Conservation (phyloP, 2,113 vertebrate genomes). For the Xiphophorus maculatus region DNA sequence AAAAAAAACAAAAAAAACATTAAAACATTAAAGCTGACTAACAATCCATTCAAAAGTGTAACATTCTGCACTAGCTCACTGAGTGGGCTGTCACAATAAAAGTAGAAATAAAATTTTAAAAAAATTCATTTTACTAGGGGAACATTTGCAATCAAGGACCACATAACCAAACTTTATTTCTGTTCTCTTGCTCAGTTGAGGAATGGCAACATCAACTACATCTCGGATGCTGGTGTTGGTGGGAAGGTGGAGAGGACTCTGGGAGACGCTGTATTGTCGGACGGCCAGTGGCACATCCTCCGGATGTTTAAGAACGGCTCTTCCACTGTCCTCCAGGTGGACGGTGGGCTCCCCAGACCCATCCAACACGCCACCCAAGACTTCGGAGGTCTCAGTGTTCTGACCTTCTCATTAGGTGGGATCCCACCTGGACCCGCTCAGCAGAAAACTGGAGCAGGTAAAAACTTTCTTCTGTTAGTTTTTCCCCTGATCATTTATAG, state of each 20-base stretch:
- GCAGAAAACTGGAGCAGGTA: slow-evolving; percentile 86
- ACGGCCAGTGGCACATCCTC: slow-evolving; percentile 93
- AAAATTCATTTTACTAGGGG: too few relatives aligned
- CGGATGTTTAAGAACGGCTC: slow-evolving; percentile 86
- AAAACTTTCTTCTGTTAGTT: slow-evolving; percentile 4
- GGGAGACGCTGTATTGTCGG: slow-evolving; percentile 83
- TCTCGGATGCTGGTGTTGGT: slow-evolving; percentile 89
- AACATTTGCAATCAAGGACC: too few relatives aligned
- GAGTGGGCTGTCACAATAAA: too few relatives aligned
- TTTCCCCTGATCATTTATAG: neutral
- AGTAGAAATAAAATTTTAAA: too few relatives aligned
- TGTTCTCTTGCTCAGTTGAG: slow-evolving; percentile 81
- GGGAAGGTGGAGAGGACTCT: slow-evolving; percentile 94
- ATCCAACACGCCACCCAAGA: slow-evolving; percentile 89
- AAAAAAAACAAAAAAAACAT: neutral
- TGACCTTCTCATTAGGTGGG: slow-evolving; percentile 93
- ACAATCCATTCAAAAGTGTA: too few relatives aligned
- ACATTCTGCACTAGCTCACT: too few relatives aligned
- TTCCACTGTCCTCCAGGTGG: slow-evolving; percentile 82
- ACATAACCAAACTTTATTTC: neutral
- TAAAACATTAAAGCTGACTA: neutral
- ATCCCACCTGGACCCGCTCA: slow-evolving; percentile 82
- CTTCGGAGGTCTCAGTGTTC: slow-evolving; percentile 88
- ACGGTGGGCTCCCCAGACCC: slow-evolving; percentile 78
- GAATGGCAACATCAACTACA: slow-evolving; percentile 91